Conservation (phyloP, 1,140 invertebrate genomes). For the Camponotus floridanus region DNA sequence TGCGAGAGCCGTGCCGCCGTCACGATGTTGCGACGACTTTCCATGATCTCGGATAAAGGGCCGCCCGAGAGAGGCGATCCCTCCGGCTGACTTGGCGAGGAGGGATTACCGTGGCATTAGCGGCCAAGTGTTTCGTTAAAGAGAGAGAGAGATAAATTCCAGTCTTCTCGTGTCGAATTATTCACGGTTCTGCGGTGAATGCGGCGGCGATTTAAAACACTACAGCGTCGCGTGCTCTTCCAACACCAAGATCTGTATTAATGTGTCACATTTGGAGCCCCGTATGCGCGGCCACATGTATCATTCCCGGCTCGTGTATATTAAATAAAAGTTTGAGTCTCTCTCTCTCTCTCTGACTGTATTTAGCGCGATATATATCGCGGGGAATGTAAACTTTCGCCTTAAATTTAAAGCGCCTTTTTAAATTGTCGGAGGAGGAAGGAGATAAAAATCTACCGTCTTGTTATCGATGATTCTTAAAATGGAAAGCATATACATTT, state of each 20-base stretch:
- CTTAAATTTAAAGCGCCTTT: slow-evolving; percentile 11
- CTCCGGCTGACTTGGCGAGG: slow-evolving; percentile 14
- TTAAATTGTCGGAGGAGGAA: background rate
- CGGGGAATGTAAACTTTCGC: background rate
- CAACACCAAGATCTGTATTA: slow-evolving; percentile 17
- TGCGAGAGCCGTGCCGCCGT: background rate
- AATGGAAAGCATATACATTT: background rate
- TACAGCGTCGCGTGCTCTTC: background rate
- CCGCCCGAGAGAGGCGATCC: background rate
- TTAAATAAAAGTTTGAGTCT: slow-evolving; percentile 23
- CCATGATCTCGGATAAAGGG: slow-evolving; percentile 42
- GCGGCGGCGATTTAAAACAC: slow-evolving; percentile 28
- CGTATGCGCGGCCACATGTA: slow-evolving; percentile 9
- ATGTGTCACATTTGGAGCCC: slow-evolving; percentile 13
- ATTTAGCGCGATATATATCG: slow-evolving; percentile 10
- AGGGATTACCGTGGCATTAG: slow-evolving; percentile 46
- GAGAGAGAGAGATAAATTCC: slow-evolving; percentile 43
- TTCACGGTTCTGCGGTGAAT: slow-evolving; percentile 14
- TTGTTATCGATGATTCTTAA: slow-evolving; percentile 1
- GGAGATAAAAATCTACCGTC: slow-evolving; percentile 17
- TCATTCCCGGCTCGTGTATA: slow-evolving; percentile 18
- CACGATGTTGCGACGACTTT: slow-evolving; percentile 34
- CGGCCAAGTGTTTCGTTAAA: slow-evolving; percentile 50
- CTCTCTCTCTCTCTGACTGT: background rate
- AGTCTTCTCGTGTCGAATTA: slow-evolving; percentile 40